A percentile compares a stretch with the other conserved stretches of the same genome.
phyloP scores from a whole-genome alignment of 1,140 invertebrate species.

The Chironomus tepperi region DNA sequence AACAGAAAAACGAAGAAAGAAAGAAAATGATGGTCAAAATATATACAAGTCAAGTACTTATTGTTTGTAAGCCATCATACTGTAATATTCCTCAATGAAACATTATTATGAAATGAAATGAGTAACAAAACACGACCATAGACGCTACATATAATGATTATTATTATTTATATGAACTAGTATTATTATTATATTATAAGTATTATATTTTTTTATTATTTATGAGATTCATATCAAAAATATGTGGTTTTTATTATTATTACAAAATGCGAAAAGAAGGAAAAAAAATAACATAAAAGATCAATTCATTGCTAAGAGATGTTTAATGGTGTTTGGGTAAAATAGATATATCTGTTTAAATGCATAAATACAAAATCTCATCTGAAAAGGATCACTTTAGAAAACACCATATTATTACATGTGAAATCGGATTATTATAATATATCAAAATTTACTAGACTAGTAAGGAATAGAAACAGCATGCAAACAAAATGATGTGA shows the following conservation, averaged over 20 bases:
- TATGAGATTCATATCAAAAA: conserved; percentile 22
- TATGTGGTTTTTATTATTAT: conserved; percentile 17
- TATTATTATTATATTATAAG: conserved; percentile 10
- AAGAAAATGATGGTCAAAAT: too few species aligned
- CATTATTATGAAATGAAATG: conserved; percentile 5
- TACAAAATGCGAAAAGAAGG: neutral
- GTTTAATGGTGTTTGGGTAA: conserved; percentile 10
- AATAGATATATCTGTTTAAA: conserved; percentile 19
- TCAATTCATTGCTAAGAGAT: conserved; percentile 1
- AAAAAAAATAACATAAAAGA: neutral
- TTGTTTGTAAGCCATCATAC: conserved; percentile 6
- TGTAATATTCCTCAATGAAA: neutral
- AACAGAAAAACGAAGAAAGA: neutral
- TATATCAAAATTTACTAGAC: too few species aligned
- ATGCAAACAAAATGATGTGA: too few species aligned
- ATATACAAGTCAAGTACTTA: neutral
- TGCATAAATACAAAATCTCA: neutral
- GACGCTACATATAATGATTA: conserved; percentile 2
- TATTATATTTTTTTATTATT: conserved; percentile 8
- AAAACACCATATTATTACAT: too few species aligned
- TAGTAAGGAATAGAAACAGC: too few species aligned
- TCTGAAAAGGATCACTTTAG: neutral
- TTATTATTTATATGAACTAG: conserved; percentile 9
- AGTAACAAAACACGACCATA: conserved; percentile 4
- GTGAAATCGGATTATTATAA: too few species aligned